A percentile compares a stretch with the other conserved stretches of the same genome.
Evolutionary conservation across 2,888 invertebrate species (phyloP).

Genomic region (Leucania comma): DNA sequence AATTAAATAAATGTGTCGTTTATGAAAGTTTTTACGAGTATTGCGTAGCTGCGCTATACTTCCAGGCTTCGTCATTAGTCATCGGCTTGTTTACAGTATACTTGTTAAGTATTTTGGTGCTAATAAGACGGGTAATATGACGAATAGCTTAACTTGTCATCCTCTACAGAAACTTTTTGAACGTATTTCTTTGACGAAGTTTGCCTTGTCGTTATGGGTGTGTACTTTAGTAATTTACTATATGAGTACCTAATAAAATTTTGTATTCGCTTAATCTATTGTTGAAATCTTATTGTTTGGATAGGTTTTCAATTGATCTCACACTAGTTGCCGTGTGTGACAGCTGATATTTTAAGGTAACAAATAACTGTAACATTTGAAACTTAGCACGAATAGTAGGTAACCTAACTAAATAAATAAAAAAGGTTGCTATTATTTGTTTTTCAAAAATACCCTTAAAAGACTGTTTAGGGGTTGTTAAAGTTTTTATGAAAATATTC

Average conservation of each 20-base stretch:
- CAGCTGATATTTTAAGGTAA: no score
- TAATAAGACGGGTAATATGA: not conserved
- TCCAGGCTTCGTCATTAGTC: constrained; percentile 7
- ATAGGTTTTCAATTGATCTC: no score
- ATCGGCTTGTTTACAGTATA: not conserved
- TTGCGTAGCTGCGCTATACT: constrained; percentile 28
- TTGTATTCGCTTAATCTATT: no score
- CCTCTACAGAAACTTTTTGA: not conserved
- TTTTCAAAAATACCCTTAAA: no score
- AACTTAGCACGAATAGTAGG: no score
- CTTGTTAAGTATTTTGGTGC: not conserved
- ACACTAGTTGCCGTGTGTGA: no score
- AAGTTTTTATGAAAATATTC: no score
- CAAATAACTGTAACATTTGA: no score
- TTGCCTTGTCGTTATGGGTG: not conserved
- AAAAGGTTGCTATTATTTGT: no score
- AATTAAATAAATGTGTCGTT: constrained; percentile 62
- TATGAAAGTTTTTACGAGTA: constrained; percentile 48
- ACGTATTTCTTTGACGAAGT: not conserved
- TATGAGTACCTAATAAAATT: not conserved
- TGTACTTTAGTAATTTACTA: not conserved
- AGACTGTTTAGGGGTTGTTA: no score
- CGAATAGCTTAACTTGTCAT: not conserved
- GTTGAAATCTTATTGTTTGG: no score
- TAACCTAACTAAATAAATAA: no score